phyloP scores from a whole-genome alignment of 1,140 invertebrate species.

The Orussus abietinus region DNA sequence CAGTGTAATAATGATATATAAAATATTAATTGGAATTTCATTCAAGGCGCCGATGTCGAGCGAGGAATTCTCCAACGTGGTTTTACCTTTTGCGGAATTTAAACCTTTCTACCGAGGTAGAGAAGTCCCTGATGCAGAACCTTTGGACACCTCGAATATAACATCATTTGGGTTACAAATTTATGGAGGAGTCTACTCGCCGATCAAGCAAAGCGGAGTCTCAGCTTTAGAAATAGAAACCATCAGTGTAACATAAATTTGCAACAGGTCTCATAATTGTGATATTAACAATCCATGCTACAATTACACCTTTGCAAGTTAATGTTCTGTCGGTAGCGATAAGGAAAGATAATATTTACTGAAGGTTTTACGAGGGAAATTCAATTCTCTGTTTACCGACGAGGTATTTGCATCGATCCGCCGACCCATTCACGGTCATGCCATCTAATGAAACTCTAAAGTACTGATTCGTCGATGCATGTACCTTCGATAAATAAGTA shows the following conservation, averaged over 20 bases:
- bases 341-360: too few relatives aligned
- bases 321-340: too few relatives aligned
- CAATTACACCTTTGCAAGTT: not conserved
- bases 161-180: slow-evolving; percentile 65
- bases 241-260: slow-evolving; percentile 28
- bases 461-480: too few relatives aligned
- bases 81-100: slow-evolving; percentile 57
- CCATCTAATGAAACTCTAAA: too few relatives aligned
- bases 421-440: too few relatives aligned
- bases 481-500: too few relatives aligned
- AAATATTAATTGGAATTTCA: slow-evolving; percentile 7
- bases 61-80: slow-evolving; percentile 53
- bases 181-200: slow-evolving; percentile 66
- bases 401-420: too few relatives aligned
- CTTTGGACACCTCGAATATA: slow-evolving; percentile 58
- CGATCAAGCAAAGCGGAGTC: slow-evolving; percentile 63
- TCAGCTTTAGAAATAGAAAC: slow-evolving; percentile 64
- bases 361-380: too few relatives aligned
- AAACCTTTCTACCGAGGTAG: slow-evolving; percentile 63
- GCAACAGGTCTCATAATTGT: not conserved
- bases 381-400: too few relatives aligned
- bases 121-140: slow-evolving; percentile 54
- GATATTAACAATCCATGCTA: not conserved
- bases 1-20: slow-evolving; percentile 3
- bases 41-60: slow-evolving; percentile 51